These are phyloP conservation scores for Parasteatoda tepidariorum DNA, from an alignment of 1,140 invertebrate genomes.

Conservation along the genomic window DNA sequence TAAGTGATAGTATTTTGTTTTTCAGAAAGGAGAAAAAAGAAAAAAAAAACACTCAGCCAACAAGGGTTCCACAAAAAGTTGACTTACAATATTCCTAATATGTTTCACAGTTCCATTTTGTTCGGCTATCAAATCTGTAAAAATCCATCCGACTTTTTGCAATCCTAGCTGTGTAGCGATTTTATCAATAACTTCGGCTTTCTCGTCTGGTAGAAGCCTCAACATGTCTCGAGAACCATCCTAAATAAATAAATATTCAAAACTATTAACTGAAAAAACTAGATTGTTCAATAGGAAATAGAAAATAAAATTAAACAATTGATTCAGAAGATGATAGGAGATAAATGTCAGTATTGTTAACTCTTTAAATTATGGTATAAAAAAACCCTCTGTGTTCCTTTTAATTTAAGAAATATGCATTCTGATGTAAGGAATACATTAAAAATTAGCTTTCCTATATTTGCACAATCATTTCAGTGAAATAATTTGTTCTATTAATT, in stretches of 20 bases:
- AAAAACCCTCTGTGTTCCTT: too few relatives aligned
- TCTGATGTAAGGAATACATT: not conserved
- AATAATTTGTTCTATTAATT: too few relatives aligned
- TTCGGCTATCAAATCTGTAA: slow-evolving; percentile 94
- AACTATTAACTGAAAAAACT: slow-evolving; percentile 73
- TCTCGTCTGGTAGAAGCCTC: slow-evolving; percentile 78
- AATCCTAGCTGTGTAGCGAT: slow-evolving; percentile 85
- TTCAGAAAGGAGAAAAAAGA: too few relatives aligned
- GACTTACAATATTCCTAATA: slow-evolving; percentile 80
- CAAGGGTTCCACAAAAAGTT: too few relatives aligned
- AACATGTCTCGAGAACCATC: slow-evolving; percentile 69
- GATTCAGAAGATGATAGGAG: too few relatives aligned
- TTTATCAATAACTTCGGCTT: slow-evolving; percentile 77
- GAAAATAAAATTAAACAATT: not conserved
- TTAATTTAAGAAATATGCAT: not conserved
- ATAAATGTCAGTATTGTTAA: too few relatives aligned
- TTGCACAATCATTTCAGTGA: too few relatives aligned
- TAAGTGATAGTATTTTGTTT: too few relatives aligned
- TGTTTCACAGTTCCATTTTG: slow-evolving; percentile 88
- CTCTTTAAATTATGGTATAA: too few relatives aligned
- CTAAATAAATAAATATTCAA: slow-evolving; percentile 69
- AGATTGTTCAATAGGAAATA: not conserved
- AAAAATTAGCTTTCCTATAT: not conserved
- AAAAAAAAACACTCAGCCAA: too few relatives aligned
- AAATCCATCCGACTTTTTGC: slow-evolving; percentile 95